Percentiles rank a stretch among this genome's conserved stretches.
phyloP scores from a whole-genome alignment of 1,140 invertebrate genomes.

The Heterodera carotae region DNA sequence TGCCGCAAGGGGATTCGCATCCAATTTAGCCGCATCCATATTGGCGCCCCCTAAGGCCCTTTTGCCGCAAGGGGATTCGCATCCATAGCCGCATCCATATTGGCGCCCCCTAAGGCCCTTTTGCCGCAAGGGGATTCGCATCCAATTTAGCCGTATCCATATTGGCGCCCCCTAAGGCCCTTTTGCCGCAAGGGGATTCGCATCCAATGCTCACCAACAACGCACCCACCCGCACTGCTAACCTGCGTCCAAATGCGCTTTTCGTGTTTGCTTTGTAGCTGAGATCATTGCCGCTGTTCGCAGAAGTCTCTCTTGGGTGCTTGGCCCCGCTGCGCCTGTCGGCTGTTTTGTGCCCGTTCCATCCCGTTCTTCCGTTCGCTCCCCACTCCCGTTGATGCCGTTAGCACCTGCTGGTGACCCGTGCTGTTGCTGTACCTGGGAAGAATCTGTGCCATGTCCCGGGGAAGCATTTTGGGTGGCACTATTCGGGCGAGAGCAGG shows the following conservation, averaged over 20 bases:
- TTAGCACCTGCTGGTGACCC: not conserved
- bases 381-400: no score
- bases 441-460: not conserved
- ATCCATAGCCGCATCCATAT: no score
- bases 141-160: no score
- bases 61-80: no score
- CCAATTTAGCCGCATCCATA: no score
- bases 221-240: not conserved
- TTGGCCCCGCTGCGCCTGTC: not conserved
- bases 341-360: not conserved
- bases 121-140: no score
- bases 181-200: no score
- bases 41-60: no score
- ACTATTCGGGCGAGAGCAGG: conserved; percentile 25
- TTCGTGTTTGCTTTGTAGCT: conserved; percentile 34
- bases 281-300: conserved; percentile 40
- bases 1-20: no score
- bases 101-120: no score
- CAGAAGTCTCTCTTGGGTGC: conserved; percentile 30
- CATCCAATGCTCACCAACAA: not conserved
- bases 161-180: no score
- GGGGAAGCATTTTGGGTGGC: not conserved
- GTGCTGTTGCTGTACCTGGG: not conserved
- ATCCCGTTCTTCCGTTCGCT: conserved; percentile 6
- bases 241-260: conserved; percentile 40